Evolutionary conservation across 2,888 invertebrate species (phyloP).

Genomic region (Sinohyriopsis cumingii): DNA sequence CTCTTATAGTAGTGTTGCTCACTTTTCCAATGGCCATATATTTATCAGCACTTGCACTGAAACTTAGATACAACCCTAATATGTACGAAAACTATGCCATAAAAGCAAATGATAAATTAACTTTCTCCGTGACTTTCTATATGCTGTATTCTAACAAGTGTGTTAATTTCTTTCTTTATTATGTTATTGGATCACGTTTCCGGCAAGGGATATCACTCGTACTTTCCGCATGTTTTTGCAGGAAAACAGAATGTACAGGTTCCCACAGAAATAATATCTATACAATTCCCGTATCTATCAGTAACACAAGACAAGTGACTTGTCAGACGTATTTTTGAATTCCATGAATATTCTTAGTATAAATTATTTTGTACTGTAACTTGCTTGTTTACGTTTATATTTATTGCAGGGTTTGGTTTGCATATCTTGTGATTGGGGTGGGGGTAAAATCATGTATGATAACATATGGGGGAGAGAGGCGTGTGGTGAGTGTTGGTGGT

Average conservation of each 20-base stretch:
- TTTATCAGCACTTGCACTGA: constrained; percentile 31
- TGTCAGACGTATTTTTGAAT: too few species aligned
- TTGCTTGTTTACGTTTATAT: too few species aligned
- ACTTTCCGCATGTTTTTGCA: constrained; percentile 7
- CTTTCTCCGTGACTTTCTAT: constrained; percentile 55
- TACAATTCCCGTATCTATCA: not conserved
- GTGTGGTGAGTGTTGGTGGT: too few species aligned
- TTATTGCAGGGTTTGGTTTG: too few species aligned
- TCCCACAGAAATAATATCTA: not conserved
- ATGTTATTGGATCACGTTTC: constrained; percentile 48
- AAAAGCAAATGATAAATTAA: constrained; percentile 35
- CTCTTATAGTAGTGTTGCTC: constrained; percentile 44
- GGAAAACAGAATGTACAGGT: not conserved
- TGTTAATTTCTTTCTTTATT: constrained; percentile 55
- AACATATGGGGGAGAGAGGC: too few species aligned
- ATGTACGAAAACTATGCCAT: constrained; percentile 33
- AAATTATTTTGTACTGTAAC: too few species aligned
- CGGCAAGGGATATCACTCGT: constrained; percentile 36
- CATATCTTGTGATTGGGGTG: too few species aligned
- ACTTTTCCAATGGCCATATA: constrained; percentile 55
- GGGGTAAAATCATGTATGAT: too few species aligned
- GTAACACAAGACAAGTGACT: too few species aligned
- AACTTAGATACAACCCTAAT: constrained; percentile 32
- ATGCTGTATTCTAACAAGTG: constrained; percentile 58
- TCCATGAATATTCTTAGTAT: too few species aligned